Evolutionary conservation across 1,140 invertebrate species (phyloP).

Genomic region (Limonius californicus): DNA sequence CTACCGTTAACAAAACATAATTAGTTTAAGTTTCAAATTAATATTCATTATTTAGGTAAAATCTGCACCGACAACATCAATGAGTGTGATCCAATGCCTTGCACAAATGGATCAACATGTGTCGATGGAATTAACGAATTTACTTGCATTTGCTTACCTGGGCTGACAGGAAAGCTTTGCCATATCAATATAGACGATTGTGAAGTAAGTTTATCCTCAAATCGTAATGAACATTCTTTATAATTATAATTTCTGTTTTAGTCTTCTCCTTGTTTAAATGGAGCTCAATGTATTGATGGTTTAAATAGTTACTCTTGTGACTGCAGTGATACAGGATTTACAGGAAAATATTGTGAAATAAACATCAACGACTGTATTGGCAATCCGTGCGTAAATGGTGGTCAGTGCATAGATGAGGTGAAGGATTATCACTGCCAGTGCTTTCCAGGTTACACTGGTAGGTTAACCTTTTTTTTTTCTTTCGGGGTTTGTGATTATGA

Average conservation of each 20-base stretch:
- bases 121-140: slow-evolving; percentile 71
- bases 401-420: slow-evolving; percentile 69
- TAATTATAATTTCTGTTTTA: too few relatives aligned
- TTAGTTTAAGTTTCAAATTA: too few relatives aligned
- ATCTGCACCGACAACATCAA: slow-evolving; percentile 84
- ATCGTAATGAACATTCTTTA: too few relatives aligned
- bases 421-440: slow-evolving; percentile 81
- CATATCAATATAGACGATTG: slow-evolving; percentile 86
- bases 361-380: slow-evolving; percentile 87
- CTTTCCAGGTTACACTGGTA: slow-evolving; percentile 59
- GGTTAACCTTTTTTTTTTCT: too few relatives aligned
- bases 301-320: slow-evolving; percentile 81
- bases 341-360: slow-evolving; percentile 75
- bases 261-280: slow-evolving; percentile 76
- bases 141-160: slow-evolving; percentile 67
- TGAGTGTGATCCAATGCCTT: slow-evolving; percentile 80
- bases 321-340: slow-evolving; percentile 81
- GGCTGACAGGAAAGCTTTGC: slow-evolving; percentile 74
- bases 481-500: too few relatives aligned
- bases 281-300: slow-evolving; percentile 77
- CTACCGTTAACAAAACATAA: too few relatives aligned
- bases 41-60: too few relatives aligned
- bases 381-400: slow-evolving; percentile 72
- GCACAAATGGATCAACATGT: slow-evolving; percentile 72
- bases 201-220: slow-evolving; percentile 55